These are phyloP conservation scores for Balaeniceps rex DNA, from an alignment of 2,113 vertebrate genomes.

Conservation along the genomic window DNA sequence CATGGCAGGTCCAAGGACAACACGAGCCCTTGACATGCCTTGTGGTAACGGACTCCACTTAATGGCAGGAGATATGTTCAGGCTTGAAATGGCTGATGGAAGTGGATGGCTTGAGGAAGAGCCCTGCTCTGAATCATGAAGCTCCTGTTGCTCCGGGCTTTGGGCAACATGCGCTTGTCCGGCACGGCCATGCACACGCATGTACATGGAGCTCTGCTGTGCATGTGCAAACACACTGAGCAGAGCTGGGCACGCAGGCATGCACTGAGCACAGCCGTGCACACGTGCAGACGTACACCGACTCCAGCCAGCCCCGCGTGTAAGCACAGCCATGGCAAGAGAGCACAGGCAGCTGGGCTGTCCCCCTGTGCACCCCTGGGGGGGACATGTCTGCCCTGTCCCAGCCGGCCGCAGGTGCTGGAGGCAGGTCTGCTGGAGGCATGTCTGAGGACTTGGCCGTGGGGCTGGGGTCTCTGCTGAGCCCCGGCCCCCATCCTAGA, in stretches of 20 bases:
- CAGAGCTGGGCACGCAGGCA: not conserved
- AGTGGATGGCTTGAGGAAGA: not conserved
- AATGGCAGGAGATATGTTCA: not conserved
- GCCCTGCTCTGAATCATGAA: not conserved
- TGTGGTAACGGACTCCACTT: not conserved
- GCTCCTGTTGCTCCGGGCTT: not conserved
- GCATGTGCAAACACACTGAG: not conserved
- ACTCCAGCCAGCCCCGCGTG: not conserved
- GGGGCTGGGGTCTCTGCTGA: not conserved
- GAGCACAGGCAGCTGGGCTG: not conserved
- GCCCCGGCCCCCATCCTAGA: fast-evolving
- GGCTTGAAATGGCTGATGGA: not conserved
- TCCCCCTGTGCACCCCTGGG: too few relatives aligned
- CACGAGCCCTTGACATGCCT: not conserved
- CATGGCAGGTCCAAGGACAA: not conserved
- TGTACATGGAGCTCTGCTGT: not conserved
- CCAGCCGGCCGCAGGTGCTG: not conserved
- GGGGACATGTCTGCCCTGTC: not conserved
- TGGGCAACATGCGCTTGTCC: not conserved
- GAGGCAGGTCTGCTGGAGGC: not conserved
- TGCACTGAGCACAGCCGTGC: not conserved
- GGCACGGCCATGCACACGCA: not conserved
- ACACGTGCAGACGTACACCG: too few relatives aligned
- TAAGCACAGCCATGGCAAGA: not conserved
- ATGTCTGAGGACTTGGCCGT: not conserved